phyloP scores from a whole-genome alignment of 2,113 vertebrate species.

The Talpa occidentalis region DNA sequence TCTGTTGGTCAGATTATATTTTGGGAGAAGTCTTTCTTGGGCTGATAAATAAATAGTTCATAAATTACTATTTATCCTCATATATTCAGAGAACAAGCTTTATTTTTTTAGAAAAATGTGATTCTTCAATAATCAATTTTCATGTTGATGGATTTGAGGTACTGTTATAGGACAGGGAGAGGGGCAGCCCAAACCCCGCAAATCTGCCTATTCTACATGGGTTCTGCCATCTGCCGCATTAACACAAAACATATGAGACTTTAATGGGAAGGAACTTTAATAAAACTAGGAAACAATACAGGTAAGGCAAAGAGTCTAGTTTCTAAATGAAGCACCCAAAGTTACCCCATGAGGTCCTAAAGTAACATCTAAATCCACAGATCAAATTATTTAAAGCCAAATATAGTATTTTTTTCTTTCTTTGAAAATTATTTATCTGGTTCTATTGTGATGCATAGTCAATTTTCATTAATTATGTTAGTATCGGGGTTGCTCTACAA shows the following conservation, averaged over 20 bases:
- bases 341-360: not conserved
- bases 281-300: too few relatives aligned
- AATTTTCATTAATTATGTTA: conserved; percentile 46
- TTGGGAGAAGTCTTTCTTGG: not conserved
- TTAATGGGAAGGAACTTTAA: too few relatives aligned
- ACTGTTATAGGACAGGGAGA: too few relatives aligned
- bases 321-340: too few relatives aligned
- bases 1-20: not conserved
- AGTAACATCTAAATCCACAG: not conserved
- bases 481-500: too few relatives aligned
- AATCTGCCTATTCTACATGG: too few relatives aligned
- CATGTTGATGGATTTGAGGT: not conserved
- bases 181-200: too few relatives aligned
- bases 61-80: not conserved
- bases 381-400: conserved; percentile 25
- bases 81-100: not conserved
- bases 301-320: too few relatives aligned
- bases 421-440: not conserved
- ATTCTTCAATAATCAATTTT: not conserved
- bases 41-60: not conserved
- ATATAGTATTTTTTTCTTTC: not conserved
- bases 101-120: not conserved
- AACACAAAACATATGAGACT: too few relatives aligned
- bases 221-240: too few relatives aligned
- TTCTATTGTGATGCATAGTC: not conserved